Percentiles rank a stretch among this genome's conserved stretches.
These are phyloP conservation scores for Kryptolebias ocellatus DNA, from an alignment of 2,797 vertebrate species.

Conservation along the genomic window DNA sequence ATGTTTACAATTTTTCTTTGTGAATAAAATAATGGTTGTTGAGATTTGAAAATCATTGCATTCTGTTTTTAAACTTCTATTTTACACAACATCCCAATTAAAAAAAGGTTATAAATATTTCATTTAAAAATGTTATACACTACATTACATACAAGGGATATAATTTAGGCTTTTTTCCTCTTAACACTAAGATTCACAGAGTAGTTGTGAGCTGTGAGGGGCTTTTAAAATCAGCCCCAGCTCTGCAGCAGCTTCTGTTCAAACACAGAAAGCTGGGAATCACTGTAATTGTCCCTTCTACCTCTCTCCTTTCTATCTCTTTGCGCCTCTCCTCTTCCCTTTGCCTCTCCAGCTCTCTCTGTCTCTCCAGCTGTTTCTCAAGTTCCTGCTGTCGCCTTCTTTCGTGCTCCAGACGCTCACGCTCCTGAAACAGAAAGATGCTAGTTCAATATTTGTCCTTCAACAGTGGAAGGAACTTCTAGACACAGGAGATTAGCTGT, in stretches of 20 bases:
- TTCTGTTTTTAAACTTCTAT: no score
- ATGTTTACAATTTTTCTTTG: no score
- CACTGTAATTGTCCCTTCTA: slow-evolving; percentile 48
- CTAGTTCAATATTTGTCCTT: neutral
- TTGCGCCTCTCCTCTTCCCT: slow-evolving; percentile 94
- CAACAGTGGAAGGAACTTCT: neutral
- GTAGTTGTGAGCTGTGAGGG: neutral
- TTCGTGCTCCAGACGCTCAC: slow-evolving; percentile 93
- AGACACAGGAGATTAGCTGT: neutral
- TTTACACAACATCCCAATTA: no score
- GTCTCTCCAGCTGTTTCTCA: slow-evolving; percentile 93
- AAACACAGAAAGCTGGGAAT: slow-evolving; percentile 11
- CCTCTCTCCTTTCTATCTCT: slow-evolving; percentile 97
- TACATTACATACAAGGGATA: neutral
- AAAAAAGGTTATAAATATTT: neutral
- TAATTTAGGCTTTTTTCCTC: slow-evolving; percentile 9
- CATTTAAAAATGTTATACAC: neutral
- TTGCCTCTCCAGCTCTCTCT: slow-evolving; percentile 92
- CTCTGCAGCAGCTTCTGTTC: slow-evolving; percentile 22
- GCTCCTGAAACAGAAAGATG: slow-evolving; percentile 75
- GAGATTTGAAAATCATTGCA: no score
- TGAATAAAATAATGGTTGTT: no score
- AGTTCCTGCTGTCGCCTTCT: slow-evolving; percentile 92
- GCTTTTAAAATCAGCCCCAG: slow-evolving; percentile 21
- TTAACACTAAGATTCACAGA: slow-evolving; percentile 1